These are phyloP conservation scores for Tipula unca DNA, from an alignment of 2,888 invertebrate genomes.

Conservation along the genomic window DNA sequence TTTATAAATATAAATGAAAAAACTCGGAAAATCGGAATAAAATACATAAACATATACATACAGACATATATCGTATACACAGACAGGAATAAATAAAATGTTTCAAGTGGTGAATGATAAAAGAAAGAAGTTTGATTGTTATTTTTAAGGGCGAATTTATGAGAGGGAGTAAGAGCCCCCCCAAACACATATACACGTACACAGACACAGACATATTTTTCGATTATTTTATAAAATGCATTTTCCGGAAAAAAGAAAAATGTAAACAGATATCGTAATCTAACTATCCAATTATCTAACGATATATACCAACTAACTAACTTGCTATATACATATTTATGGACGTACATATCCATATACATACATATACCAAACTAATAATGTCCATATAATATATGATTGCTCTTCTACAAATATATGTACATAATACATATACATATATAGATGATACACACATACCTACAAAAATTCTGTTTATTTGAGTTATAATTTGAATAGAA, in stretches of 20 bases:
- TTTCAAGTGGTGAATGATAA: background rate
- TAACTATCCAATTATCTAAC: slow-evolving; percentile 1
- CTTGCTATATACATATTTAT: background rate
- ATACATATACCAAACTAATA: background rate
- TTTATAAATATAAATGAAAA: background rate
- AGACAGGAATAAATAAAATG: slow-evolving; percentile 8
- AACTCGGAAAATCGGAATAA: background rate
- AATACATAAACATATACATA: too few relatives aligned
- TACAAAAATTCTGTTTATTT: background rate
- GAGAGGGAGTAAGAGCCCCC: background rate
- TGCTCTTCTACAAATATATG: background rate
- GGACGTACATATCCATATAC: background rate
- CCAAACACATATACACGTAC: too few relatives aligned
- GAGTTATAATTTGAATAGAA: slow-evolving; percentile 14
- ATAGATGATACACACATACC: background rate
- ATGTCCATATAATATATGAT: background rate
- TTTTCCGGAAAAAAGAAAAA: background rate
- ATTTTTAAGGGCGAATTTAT: background rate
- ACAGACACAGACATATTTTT: background rate
- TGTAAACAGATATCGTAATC: background rate
- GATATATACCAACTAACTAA: background rate
- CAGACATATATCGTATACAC: background rate
- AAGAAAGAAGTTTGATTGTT: slow-evolving; percentile 8
- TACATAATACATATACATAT: background rate
- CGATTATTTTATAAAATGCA: background rate